Evolutionary conservation across 1,140 invertebrate species (phyloP), one percentile per base, ranked within the genome.

Genomic region (Agraylea sexmaculata): DNA sequence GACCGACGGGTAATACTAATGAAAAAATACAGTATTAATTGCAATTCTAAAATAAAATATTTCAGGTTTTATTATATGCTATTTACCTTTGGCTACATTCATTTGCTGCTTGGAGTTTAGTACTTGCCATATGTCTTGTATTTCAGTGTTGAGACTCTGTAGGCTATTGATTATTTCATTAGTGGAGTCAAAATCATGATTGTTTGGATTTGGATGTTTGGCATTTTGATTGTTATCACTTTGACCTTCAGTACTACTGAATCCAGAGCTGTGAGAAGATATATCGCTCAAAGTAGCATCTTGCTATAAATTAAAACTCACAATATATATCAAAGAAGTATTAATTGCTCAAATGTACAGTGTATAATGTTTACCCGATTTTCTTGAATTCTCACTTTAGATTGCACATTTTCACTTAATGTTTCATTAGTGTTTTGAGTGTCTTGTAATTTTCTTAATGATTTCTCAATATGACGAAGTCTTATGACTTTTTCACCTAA

Each of bases 401-500:
- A 32, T 49, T 61, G 55, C 16, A 37, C 42, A 3, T 37, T 29
- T 3, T 51, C 45, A 56, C 62, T 43, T 62, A 67, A 47, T 47
- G 68, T 52, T 57, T 74, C 52, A 46, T 54, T 46, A 22, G 49
- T 54, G 23, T 62, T 60, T 45, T 58, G 54, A 28, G 60, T 58
- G 15, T 65, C 59, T 21, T 64, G 63, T 19, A 82, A 73, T 11
- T 72, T 56, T 20, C 79, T 66, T 32, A 86, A 56, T 1, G 80
- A 80, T 46, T 83, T 77, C 51, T 85, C 82, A 50, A 85, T 62
- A 50, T 85, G 80, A 1, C 77, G 65, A 47, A 86, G 56, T 20
- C 83, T 64, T 29, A 86, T 85, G 15, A 84, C 78, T 55, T 85
- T 85, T 56, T 85, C 83, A 1, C 81, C 82, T 6, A 86, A 59